Evolutionary conservation across 2,797 vertebrate species (phyloP), one percentile per base, ranked within the genome.

Genomic region (Lepus townsendii): DNA sequence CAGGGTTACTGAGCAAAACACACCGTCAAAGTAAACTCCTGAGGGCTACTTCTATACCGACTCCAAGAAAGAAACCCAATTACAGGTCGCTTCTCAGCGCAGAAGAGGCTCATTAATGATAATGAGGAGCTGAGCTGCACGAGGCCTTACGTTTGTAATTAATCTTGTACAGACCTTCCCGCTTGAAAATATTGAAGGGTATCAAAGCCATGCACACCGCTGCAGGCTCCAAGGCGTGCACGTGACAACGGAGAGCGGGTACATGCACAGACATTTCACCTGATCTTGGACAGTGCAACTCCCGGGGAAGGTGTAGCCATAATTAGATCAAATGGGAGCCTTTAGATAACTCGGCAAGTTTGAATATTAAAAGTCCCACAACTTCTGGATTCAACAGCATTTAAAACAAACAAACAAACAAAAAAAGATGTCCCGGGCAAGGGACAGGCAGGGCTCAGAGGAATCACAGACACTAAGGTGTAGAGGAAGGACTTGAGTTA

Each of bases 81-180:
- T 96, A 96, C 95, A 96, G 83, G 87, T 97, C 88, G 97, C 75
- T 97, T 88, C 97, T 38, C 32, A 97, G 96, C 91, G 93, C 91
- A 88, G 96, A 97, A 97, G 97, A 96, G 95, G 93, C 93, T 96
- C 96, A 96, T 97, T 98, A 97, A 95, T 87, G 96, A 97, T 97
- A 97, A 98, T 97, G 97, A 98, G 93, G 96, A 92, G 92, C 97
- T 97, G 97, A 95, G 89, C 97, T 84, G 86, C 85, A 96, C 92
- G 88, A 96, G 97, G 93, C 94, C 96, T 89, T 80, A 96, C 82
- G 95, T 97, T 97, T 96, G 96, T 96, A 96, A 97, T 98, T 97
- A 97, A 97, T 97, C 97, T 97, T 95, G 94, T 66, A 91, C 75
- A 94, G 94, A 87, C 95, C 95, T 98, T 95, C 97, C 96, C 93